Evolutionary conservation across 2,888 invertebrate genomes (phyloP), one percentile per base, ranked within the genome.

Genomic region (Philopedon plagiatum): DNA sequence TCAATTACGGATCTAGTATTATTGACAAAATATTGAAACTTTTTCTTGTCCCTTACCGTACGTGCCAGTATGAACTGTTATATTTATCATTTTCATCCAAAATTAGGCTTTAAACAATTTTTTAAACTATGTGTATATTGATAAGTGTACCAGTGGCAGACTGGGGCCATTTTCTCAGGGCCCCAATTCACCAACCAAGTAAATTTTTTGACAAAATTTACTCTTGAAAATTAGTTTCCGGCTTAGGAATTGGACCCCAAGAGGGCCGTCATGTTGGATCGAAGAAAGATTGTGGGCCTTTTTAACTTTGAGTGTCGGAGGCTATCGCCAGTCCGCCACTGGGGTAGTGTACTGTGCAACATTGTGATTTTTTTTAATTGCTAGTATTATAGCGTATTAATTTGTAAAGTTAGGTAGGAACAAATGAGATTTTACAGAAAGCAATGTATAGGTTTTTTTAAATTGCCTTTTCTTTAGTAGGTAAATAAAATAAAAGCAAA

Each of bases 41-140:
- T 11, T 23, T n/a, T 11, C 1, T 46, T 2, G 23, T 1, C 49
- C 23, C 3, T 0, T 1, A 26, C 49, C 26, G n/a, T 51, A 51
- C 49, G 13, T 13, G 26, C 51, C 29, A 32, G 29, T 29, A 13
- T 23, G 8, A 26, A 51, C 13, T 54, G 29, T 54, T 29, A 29
- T 54, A 54, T 29, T 49, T 26, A 49, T 54, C 9, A 21, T 46
- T 46, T 54, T 46, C 26, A 29, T 54, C 51, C 51, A 54, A 54
- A 29, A 51, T 5, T 26, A 29, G 29, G 29, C 51, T 29, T 51
- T 51, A 29, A 49, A 26, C 13, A 13, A 13, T 29, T 29, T 26
- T 29, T 26, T 46, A 41, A n/a, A 51, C 26, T 2, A 51, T 26
- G 13, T 21, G 9, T 26, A 54, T 1, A 5, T 29, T 54, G 29